Evolutionary conservation across 2,888 invertebrate species (phyloP).

Genomic region (Poecilobothrus nobilitatus): DNA sequence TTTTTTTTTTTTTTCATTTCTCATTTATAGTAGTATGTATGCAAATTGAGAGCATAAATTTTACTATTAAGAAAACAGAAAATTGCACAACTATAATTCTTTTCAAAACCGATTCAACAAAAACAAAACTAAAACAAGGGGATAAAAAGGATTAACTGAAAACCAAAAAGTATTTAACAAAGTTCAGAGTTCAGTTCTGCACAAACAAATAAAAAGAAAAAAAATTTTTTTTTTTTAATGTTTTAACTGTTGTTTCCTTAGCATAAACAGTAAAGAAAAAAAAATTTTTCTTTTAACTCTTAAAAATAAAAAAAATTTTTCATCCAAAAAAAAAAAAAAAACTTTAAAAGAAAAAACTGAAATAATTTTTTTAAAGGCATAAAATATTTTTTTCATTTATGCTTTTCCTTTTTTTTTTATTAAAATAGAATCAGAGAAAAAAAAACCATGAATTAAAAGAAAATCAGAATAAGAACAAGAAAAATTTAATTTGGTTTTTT

Average conservation of each 20-base stretch:
- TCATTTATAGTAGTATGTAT: not conserved
- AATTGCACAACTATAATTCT: not conserved
- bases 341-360: not conserved
- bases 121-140: not conserved
- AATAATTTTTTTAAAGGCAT: not conserved
- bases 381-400: not conserved
- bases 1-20: not conserved
- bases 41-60: conserved; percentile 1
- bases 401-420: not conserved
- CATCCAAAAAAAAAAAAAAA: not conserved
- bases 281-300: no score
- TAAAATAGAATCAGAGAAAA: not conserved
- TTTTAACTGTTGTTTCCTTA: conserved; percentile 2
- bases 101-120: not conserved
- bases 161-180: conserved; percentile 2
- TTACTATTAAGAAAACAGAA: not conserved
- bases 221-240: not conserved
- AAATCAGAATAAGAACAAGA: no score
- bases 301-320: not conserved
- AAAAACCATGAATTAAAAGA: no score
- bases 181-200: not conserved
- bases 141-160: conserved; percentile 5
- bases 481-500: no score
- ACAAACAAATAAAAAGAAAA: not conserved
- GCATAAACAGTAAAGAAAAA: not conserved